Evolutionary conservation across 2,797 vertebrate species (phyloP).

Genomic region (Clarias fuscus): DNA sequence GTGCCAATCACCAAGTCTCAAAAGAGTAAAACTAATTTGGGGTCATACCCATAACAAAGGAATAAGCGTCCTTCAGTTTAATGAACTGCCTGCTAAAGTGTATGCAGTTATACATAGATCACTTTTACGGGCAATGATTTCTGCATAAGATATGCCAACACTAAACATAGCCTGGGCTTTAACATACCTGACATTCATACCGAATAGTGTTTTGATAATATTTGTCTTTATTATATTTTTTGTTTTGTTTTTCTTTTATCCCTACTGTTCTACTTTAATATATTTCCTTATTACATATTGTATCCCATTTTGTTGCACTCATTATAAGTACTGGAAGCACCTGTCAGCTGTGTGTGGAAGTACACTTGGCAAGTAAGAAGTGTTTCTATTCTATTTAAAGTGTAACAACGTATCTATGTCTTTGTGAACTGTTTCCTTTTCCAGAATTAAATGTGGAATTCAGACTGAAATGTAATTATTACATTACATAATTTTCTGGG

Average conservation of each 20-base stretch:
- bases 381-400: neutral
- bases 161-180: neutral
- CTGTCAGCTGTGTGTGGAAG: neutral
- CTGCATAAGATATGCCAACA: neutral
- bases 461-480: neutral
- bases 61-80: slow-evolving; percentile 43
- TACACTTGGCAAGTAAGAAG: neutral
- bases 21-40: slow-evolving; percentile 63
- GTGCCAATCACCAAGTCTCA: slow-evolving; percentile 66
- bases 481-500: neutral
- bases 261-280: neutral
- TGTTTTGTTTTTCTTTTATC: neutral
- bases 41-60: slow-evolving; percentile 61
- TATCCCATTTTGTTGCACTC: neutral
- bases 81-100: slow-evolving; percentile 17
- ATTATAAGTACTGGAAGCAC: neutral
- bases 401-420: neutral
- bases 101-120: neutral
- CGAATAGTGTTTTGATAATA: neutral
- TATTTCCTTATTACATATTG: neutral
- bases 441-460: neutral
- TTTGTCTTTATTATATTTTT: too few species aligned
- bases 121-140: neutral
- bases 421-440: neutral
- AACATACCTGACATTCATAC: neutral